Evolutionary conservation across 2,113 vertebrate genomes (phyloP), one percentile per base, ranked within the genome.

Genomic region (Sarotherodon lohbergeri): DNA sequence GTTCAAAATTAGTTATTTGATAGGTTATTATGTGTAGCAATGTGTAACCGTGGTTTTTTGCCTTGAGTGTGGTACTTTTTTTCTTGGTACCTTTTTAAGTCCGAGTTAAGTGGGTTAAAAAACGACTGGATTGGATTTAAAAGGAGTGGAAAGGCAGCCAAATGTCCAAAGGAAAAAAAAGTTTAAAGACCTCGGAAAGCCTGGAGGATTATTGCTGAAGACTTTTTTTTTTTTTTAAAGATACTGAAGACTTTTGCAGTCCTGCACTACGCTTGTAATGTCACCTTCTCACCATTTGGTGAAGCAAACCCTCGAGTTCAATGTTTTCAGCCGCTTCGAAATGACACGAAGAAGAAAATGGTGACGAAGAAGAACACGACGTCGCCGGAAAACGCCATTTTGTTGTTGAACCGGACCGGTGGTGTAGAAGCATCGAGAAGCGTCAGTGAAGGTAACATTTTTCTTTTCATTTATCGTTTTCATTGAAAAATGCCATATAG

Each of bases 311-410:
- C 1, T 2, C 1, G 3, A 2, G 32, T 5, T 36, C 4, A 1
- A n/a, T 5, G 2, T 41, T 39, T 48, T n/a, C 3, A 1, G 4
- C 10, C 7, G 1, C 9, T 34, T 9, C 7, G 10, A n/a, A 66
- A 81, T 5, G 12, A 7, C n/a, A 39, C 4, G 9, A 57, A 7
- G 17, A 82, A 4, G 85, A 85, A 82, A 81, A 17, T 22, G 89
- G 82, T 34, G 76, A 85, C 13, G 81, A 87, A 34, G 83, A 84
- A 17, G 81, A 88, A 12, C 50, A 48, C 24, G 52, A 52, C 55
- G 91, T 87, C 93, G 90, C 93, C 91, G 91, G 86, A 93, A 92
- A 86, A 91, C 94, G 94, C 95, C 95, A 95, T 95, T 96, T 95
- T 95, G 87, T 94, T 91, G 90, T 93, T 84, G 84, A 84, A 54